These are phyloP conservation scores for Hypomesus transpacificus DNA, from an alignment of 2,113 vertebrate genomes.

Conservation along the genomic window DNA sequence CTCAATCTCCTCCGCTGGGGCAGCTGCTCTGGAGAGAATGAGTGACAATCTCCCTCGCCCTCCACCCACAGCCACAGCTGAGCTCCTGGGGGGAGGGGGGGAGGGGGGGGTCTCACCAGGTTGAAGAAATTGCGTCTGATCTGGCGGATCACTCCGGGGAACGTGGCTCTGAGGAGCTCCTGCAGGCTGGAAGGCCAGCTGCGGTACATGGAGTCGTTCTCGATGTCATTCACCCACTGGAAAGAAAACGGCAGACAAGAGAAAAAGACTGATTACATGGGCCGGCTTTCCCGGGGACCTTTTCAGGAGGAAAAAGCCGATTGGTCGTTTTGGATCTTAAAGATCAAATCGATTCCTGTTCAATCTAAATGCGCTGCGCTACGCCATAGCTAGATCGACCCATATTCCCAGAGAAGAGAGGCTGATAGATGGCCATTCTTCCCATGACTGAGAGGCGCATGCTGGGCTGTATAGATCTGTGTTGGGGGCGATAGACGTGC, in stretches of 20 bases:
- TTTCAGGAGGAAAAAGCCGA: too few relatives aligned
- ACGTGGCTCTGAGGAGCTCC: slow-evolving; percentile 83
- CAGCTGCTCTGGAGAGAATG: too few relatives aligned
- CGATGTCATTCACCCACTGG: slow-evolving; percentile 95
- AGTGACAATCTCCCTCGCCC: neutral
- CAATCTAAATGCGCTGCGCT: too few relatives aligned
- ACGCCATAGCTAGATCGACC: too few relatives aligned
- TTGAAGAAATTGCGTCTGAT: slow-evolving; percentile 91
- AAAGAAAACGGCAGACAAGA: slow-evolving; percentile 4
- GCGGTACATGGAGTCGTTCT: slow-evolving; percentile 81
- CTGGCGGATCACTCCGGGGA: slow-evolving; percentile 83
- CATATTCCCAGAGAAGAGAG: too few relatives aligned
- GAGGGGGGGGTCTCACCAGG: slow-evolving; percentile 76
- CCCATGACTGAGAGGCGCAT: too few relatives aligned
- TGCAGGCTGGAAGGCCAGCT: slow-evolving; percentile 84
- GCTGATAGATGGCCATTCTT: too few relatives aligned
- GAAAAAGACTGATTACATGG: neutral
- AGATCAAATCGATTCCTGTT: too few relatives aligned
- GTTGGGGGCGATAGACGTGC: slow-evolving; percentile 5
- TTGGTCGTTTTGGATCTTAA: too few relatives aligned
- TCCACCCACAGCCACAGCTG: neutral
- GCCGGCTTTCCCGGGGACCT: neutral
- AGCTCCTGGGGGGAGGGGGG: neutral
- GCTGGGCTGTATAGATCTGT: too few relatives aligned
- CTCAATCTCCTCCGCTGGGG: too few relatives aligned